Evolutionary conservation across 1,140 invertebrate species (phyloP).

Genomic region (Scaptomyza graminum): DNA sequence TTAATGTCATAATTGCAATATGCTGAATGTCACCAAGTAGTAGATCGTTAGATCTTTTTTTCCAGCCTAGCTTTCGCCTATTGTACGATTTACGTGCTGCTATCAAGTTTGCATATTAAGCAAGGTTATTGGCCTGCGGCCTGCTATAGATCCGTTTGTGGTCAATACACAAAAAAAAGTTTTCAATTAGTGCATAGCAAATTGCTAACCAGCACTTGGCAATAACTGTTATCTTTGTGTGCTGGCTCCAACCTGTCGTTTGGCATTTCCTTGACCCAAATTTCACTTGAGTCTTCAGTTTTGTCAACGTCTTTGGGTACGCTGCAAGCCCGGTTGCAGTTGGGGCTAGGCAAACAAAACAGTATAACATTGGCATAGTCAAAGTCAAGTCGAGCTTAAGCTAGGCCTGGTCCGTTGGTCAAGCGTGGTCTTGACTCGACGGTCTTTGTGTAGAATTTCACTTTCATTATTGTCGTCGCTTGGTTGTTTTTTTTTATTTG

Average conservation of each 20-base stretch:
- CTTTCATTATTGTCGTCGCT: conserved; percentile 68
- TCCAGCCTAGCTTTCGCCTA: conserved; percentile 38
- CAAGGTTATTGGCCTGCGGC: conserved; percentile 52
- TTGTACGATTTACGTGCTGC: conserved; percentile 45
- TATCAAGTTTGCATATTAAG: conserved; percentile 22
- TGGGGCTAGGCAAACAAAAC: conserved; percentile 45
- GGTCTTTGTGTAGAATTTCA: conserved; percentile 79
- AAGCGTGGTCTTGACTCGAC: conserved; percentile 63
- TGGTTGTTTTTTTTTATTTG: conserved; percentile 48
- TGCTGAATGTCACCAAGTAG: conserved; percentile 17
- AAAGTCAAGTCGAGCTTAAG: conserved; percentile 8
- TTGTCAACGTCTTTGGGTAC: conserved; percentile 47
- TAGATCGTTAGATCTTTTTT: conserved; percentile 10
- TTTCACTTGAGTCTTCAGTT: conserved; percentile 57
- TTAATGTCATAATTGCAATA: conserved; percentile 42
- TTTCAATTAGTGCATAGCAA: conserved; percentile 56
- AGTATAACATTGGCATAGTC: conserved; percentile 36
- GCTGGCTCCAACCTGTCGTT: conserved; percentile 61
- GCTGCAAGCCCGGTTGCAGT: conserved; percentile 28
- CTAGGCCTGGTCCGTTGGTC: conserved; percentile 43
- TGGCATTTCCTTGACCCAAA: conserved; percentile 81
- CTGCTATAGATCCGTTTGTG: conserved; percentile 29
- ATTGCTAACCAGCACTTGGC: conserved; percentile 47
- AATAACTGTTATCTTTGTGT: conserved; percentile 61
- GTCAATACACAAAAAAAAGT: conserved; percentile 46